Evolutionary conservation across 2,888 invertebrate species (phyloP), one percentile per base, ranked within the genome.

Genomic region (Melanargia galathea): DNA sequence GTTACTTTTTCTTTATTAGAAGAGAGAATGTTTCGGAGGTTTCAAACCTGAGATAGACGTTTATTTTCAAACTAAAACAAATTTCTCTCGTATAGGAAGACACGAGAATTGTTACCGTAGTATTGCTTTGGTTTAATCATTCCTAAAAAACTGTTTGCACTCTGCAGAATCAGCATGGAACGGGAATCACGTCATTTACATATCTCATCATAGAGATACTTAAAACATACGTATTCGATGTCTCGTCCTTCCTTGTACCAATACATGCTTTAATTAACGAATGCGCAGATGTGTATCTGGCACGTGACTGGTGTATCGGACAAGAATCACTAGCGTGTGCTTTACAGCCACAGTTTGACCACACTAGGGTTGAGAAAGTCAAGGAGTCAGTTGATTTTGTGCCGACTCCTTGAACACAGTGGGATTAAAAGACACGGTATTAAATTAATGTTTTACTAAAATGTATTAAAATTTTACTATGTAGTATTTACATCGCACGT

Each of bases 241-340:
- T 68, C 64, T 71, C 61, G 59, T 64, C 54, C 66, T 71, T 71
- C 67, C 68, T 68, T 63, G 69, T 71, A 70, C 64, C 68, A 70
- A 71, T 71, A 71, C 69, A 69, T 65, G 63, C 65, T 69, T 73
- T 77, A 77, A 76, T 77, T 77, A 75, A 75, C 73, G 68, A 62
- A 66, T 66, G 62, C 60, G 64, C 71, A 73, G 73, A 75, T 75
- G 73, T 70, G 62, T 70, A 69, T 71, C 70, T 66, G 71, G 75
- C 76, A 78, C 77, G 77, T 78, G 77, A 77, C 76, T 70, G 68
- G 51, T 63, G 68, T 67, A 69, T 66, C 69, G 64, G 64, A 64
- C 54, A 35, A 60, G 65, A 40, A 66, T 66, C 62, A 54, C 64
- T 68, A 51, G 59, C 58, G 52, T 63, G 70, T 70, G 69, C 69